Evolutionary conservation across 2,888 invertebrate species (phyloP).

Genomic region (Eristalis tenax): DNA sequence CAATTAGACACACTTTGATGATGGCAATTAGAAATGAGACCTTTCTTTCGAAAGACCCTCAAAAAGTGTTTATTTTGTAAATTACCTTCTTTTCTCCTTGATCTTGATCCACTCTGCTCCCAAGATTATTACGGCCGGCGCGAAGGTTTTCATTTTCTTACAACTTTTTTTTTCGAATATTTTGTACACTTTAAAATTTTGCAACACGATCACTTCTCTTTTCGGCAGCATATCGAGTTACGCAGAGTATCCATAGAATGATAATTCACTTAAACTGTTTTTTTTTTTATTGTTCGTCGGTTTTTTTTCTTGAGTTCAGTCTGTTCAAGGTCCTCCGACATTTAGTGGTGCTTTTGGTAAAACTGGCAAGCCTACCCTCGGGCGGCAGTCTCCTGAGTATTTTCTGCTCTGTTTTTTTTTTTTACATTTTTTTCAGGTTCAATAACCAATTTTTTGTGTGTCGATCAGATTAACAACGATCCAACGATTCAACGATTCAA

Average conservation of each 20-base stretch:
- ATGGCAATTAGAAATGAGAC: neutral
- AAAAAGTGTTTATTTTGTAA: too few relatives aligned
- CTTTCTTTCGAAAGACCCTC: too few relatives aligned
- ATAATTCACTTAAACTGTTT: conserved; percentile 45
- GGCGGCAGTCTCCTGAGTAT: conserved; percentile 48
- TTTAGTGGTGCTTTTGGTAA: neutral
- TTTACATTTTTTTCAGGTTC: conserved; percentile 41
- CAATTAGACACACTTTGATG: neutral
- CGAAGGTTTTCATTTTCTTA: conserved; percentile 8
- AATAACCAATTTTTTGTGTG: conserved; percentile 58
- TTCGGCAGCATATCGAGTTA: conserved; percentile 61
- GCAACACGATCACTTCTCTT: conserved; percentile 68
- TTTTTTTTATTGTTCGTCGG: neutral
- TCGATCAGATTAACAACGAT: conserved; percentile 37
- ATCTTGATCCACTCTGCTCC: conserved; percentile 1
- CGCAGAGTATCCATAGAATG: conserved; percentile 59
- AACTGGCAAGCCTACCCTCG: conserved; percentile 32
- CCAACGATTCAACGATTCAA: conserved; percentile 13
- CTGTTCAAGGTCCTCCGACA: conserved; percentile 18
- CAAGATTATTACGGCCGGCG: conserved; percentile 21
- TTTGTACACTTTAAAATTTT: conserved; percentile 32
- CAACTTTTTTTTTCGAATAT: conserved; percentile 10
- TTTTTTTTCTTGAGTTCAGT: conserved; percentile 3
- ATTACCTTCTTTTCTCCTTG: neutral
- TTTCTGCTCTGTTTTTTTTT: neutral